Evolutionary conservation across 2,113 vertebrate genomes (phyloP), one percentile per base, ranked within the genome.

Genomic region (Scytalopus superciliaris): DNA sequence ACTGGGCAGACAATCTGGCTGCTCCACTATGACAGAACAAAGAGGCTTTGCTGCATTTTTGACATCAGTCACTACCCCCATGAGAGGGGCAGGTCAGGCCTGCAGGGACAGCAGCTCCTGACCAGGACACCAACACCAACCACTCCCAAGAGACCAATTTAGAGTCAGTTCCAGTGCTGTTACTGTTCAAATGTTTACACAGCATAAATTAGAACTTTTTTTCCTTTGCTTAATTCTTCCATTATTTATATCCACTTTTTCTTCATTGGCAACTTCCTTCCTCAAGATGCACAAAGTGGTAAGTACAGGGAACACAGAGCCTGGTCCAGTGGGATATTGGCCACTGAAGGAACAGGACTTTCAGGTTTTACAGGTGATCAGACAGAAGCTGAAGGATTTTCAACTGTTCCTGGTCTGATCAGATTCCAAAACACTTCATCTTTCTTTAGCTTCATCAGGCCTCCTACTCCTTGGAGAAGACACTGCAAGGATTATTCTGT

Each of bases 141-240:
- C n/a, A 44, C 13, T 5, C 39, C n/a, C 56, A 7, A 22, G 1
- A 11, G 0, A 18, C 1, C 14, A 4, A 6, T 13, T 40, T 68
- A 35, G 39, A 67, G 49, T 3, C 8, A 30, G 5, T 49, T 67
- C 73, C 33, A 50, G 37, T 22, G 27, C 50, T 74, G 39, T 3
- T 37, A 22, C 56, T 87, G 35, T 31, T 81, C 44, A 76, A 77
- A 44, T 27, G 23, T 45, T 84, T 25, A 44, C 5, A 37, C 7
- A 66, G 21, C 5, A 52, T 31, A 19, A 60, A 50, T 68, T 2
- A 10, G 4, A 69, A 27, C 2, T 52, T 67, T n/a, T n/a, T 62
- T 57, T 3, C 4, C 31, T 63, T 63, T 40, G 15, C 31, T 68
- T 68, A 40, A 59, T 44, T 75, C 30, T 59, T 82, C 37, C 24